phyloP scores from a whole-genome alignment of 2,888 invertebrate genomes.

The Orgyia antiqua region DNA sequence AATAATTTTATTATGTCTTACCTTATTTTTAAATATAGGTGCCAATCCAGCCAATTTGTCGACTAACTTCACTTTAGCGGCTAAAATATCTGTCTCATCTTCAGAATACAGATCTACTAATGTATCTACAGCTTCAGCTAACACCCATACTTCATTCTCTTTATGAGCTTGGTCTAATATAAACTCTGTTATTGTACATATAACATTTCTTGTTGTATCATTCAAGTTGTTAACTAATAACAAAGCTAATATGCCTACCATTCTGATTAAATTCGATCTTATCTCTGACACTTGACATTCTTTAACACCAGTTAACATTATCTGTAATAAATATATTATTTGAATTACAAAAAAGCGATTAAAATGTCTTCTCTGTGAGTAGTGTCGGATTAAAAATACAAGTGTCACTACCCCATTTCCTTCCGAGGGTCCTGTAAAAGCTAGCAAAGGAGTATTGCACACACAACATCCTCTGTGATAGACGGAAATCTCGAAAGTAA shows the following conservation, averaged over 20 bases:
- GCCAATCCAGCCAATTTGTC: conserved; percentile 78
- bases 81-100: conserved; percentile 83
- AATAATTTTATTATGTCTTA: too few relatives aligned
- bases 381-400: too few relatives aligned
- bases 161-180: conserved; percentile 79
- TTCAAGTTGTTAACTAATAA: conserved; percentile 60
- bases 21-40: conserved; percentile 82
- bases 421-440: too few relatives aligned
- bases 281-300: conserved; percentile 75
- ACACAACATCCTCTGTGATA: too few relatives aligned
- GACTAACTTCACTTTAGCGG: conserved; percentile 80
- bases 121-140: conserved; percentile 86
- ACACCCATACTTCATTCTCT: conserved; percentile 83
- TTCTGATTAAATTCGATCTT: conserved; percentile 77
- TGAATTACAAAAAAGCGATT: not conserved
- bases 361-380: too few relatives aligned
- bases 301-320: conserved; percentile 73
- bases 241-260: conserved; percentile 77
- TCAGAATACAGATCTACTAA: conserved; percentile 88
- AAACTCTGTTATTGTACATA: conserved; percentile 74
- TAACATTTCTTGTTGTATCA: conserved; percentile 52
- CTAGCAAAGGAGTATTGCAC: too few relatives aligned
- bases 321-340: conserved; percentile 31
- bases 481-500: too few relatives aligned
- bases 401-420: too few relatives aligned